These are phyloP conservation scores for Chondrosia reniformis DNA, from an alignment of 37 sponge, comb jelly and placozoan species.

Conservation along the genomic window DNA sequence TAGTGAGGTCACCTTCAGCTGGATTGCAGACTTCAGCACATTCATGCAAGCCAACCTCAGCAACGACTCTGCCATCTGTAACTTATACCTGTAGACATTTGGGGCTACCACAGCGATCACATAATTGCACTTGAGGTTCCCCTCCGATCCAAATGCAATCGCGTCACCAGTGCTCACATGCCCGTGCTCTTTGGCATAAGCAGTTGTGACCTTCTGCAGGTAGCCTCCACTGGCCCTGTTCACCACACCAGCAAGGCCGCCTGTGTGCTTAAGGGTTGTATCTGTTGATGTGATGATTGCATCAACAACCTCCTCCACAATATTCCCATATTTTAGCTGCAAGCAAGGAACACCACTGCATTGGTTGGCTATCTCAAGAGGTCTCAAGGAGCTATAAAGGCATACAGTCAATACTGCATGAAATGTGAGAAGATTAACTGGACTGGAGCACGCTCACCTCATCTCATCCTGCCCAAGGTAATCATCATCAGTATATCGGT, in stretches of 20 bases:
- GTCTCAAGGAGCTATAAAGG: too few relatives aligned
- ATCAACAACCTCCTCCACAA: neutral
- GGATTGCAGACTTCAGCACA: neutral
- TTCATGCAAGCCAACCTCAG: neutral
- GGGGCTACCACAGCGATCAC: conserved; percentile 4
- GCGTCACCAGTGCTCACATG: neutral
- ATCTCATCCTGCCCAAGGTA: too few relatives aligned
- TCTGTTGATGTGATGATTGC: neutral
- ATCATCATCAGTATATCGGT: too few relatives aligned
- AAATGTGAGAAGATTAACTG: too few relatives aligned
- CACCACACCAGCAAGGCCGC: neutral
- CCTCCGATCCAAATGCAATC: neutral
- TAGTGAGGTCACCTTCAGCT: neutral
- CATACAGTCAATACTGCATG: too few relatives aligned
- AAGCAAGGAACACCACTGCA: neutral
- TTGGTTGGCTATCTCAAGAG: too few relatives aligned
- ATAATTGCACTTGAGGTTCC: neutral
- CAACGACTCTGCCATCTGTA: neutral
- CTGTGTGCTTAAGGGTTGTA: neutral
- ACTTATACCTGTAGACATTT: neutral
- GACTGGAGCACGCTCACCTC: too few relatives aligned
- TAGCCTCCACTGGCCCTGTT: neutral
- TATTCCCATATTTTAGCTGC: neutral
- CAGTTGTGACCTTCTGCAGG: neutral
- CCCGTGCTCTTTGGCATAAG: neutral